Conservation (phyloP, 2,797 vertebrate species). For the Antennarius maculatus region DNA sequence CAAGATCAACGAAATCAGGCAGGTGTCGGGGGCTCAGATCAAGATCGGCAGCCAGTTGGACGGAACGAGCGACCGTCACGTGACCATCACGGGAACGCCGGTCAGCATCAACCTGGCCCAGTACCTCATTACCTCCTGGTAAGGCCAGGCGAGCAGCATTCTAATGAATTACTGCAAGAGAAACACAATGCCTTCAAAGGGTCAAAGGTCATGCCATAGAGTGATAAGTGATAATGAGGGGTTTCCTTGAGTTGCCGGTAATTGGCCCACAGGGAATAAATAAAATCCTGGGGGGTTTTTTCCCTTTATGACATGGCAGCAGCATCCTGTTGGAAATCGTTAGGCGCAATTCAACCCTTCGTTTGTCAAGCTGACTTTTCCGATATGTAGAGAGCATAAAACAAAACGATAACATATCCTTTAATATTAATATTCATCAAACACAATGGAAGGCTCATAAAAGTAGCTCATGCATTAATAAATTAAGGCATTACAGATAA, state of each 20-base stretch:
- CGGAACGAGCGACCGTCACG: constrained; percentile 88
- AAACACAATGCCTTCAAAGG: constrained; percentile 43
- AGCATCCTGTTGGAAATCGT: constrained; percentile 20
- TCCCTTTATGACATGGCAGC: background rate
- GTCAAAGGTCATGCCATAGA: constrained; percentile 51
- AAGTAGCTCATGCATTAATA: background rate
- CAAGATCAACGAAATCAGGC: constrained; percentile 97
- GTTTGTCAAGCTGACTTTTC: background rate
- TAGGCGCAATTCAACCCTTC: background rate
- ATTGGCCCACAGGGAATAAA: constrained; percentile 46
- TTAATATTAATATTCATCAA: background rate
- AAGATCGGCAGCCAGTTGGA: constrained; percentile 94
- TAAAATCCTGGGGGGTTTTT: constrained; percentile 21
- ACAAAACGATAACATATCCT: background rate
- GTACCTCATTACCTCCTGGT: constrained; percentile 98
- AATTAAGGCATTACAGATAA: background rate
- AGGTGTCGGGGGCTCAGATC: constrained; percentile 96
- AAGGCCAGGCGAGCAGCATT: constrained; percentile 54
- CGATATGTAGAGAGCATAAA: background rate
- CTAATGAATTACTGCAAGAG: constrained; percentile 34
- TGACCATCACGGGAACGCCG: constrained; percentile 92
- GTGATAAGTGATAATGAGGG: constrained; percentile 57
- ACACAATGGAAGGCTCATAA: background rate
- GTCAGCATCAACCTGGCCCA: constrained; percentile 96
- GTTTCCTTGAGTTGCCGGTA: constrained; percentile 39